Evolutionary conservation across 2,113 vertebrate species (phyloP), one percentile per base, ranked within the genome.

Genomic region (Myrmophylax atrothorax): DNA sequence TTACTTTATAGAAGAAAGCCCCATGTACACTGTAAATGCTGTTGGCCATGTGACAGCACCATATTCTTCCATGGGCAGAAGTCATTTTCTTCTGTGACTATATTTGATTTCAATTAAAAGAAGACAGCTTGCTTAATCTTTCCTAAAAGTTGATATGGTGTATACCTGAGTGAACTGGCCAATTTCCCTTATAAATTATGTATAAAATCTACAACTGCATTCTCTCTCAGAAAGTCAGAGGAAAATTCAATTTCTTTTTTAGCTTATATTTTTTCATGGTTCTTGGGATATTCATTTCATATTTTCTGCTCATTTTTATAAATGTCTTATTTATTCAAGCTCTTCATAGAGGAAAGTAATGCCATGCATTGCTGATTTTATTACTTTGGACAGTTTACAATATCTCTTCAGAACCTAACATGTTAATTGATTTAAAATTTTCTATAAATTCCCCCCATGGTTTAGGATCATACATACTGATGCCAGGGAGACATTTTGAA

Each of bases 101-200:
- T 94, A 91, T 97, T 98, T 98, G 94, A 97, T 98, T 98, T 98
- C 97, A 98, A 98, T 98, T 98, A 97, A 98, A 97, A 98, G 95
- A 93, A 92, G 94, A 97, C 97, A 96, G 97, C 94, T 96, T 97
- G 85, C 95, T 98, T 98, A 98, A 98, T 98, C 97, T 98, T 97
- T 97, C 86, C 90, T 96, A 95, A 92, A 97, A 98, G 96, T 96
- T 97, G 98, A 97, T 98, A 97, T 1, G 52, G 87, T 97, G 40
- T 96, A 98, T 97, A 98, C 97, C 93, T 98, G 97, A 98, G 92
- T 97, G 97, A 98, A 98, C 23, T 95, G 97, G 92, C 97, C 97
- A 98, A 98, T 98, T 98, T 98, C 93, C 81, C 97, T 98, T 97
- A 98, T 98, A 98, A 98, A 98, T 98, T 98, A 98, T 98, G 97